Evolutionary conservation across 2,888 invertebrate genomes (phyloP).

Genomic region (Gonocerus acuteangulatus): DNA sequence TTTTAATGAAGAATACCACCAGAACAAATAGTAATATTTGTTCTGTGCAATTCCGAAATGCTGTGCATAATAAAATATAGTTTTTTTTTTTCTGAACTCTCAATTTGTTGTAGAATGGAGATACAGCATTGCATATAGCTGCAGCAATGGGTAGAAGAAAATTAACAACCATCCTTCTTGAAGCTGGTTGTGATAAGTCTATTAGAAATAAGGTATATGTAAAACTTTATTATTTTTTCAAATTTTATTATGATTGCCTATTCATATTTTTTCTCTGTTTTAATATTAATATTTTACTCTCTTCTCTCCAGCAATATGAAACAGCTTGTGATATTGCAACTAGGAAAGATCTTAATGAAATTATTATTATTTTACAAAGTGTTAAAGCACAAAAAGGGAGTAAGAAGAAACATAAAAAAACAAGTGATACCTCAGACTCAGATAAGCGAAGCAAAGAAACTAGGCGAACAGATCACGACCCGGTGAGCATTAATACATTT

Average conservation of each 20-base stretch:
- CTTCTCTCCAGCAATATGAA: slow-evolving; percentile 59
- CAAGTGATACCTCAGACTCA: slow-evolving; percentile 33
- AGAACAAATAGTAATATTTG: too few species aligned
- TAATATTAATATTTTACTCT: too few species aligned
- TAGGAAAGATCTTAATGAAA: slow-evolving; percentile 77
- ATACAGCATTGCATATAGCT: slow-evolving; percentile 87
- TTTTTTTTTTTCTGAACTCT: too few species aligned
- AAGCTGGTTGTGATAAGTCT: slow-evolving; percentile 68
- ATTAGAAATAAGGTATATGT: slow-evolving; percentile 60
- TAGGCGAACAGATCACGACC: slow-evolving; percentile 29
- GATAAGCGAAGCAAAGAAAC: slow-evolving; percentile 33
- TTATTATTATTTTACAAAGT: slow-evolving; percentile 63
- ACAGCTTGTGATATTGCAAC: slow-evolving; percentile 82
- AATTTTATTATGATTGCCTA: neutral
- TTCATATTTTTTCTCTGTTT: neutral
- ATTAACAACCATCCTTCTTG: slow-evolving; percentile 79
- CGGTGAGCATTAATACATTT: slow-evolving; percentile 29
- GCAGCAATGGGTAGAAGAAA: slow-evolving; percentile 89
- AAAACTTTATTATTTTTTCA: neutral
- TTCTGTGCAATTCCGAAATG: too few species aligned
- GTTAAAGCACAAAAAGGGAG: slow-evolving; percentile 29
- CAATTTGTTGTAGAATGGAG: slow-evolving; percentile 88
- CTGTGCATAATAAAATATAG: too few species aligned
- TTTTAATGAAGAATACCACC: too few species aligned
- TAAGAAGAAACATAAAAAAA: slow-evolving; percentile 32